Base-by-base conservation (phyloP, 2,113 vertebrate genomes). In the Verasper variegatus region DNA sequence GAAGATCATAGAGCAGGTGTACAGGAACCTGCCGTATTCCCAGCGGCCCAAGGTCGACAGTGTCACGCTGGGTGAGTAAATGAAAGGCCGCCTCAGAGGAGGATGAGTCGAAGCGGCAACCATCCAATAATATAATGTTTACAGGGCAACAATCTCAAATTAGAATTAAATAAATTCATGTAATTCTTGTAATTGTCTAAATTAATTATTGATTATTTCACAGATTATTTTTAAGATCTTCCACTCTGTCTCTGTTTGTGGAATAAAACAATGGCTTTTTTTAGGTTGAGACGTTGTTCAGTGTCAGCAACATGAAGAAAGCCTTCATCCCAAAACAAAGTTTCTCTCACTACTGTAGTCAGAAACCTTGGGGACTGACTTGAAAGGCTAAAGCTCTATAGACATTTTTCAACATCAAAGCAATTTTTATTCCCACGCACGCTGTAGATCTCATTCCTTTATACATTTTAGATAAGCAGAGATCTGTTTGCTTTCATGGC, bases 1-100 rank as follows among this genome's bases (percentile, higher is more conserved):
- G 88, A 99, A 99, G 93, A 96, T 99, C 81, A 97, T 99, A 7
- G 98, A 99, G 81, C 97, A 98, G 92, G 98, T 98, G 83, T 98
- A 97, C 86, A 93, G 96, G 83, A 97, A 96, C 18, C 92, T 96
- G 83, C 96, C 97, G 0, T 97, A 97, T 89, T 97, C 97, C 54
- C 95, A 95, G 87, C 95, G 98, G 92, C 97, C 97, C 77, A 97
- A 94, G 82, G 96, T 95, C 3, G 97, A 98, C 63, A 97, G 95
- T 0, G 96, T 99, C 49, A 96, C 97, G 42, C 94, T 99, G 5
- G 98, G 98, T 99, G 91, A 76, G 97, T 86, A 40, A 31, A 74
- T 56, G 56, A 63, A 23, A 35, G 14, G 23, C 58, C 60, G 13
- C 12, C 42, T 14, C 24, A 14, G 2, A 24, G 18, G 63, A 64